Base-by-base conservation (phyloP, 2,113 vertebrate genomes). In the Chauna torquata region DNA sequence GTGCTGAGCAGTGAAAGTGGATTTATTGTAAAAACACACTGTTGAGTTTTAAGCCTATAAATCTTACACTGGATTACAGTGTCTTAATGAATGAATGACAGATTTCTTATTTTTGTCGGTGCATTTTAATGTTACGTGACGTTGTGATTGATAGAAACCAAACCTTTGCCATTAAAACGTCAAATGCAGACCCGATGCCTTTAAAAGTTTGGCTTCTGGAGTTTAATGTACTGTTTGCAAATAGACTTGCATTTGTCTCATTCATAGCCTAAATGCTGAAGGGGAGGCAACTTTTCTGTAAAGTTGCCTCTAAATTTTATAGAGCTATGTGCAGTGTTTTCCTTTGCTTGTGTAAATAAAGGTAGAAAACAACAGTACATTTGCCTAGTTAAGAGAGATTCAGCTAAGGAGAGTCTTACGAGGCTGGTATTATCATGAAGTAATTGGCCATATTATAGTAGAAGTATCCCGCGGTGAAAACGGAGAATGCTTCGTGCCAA, bases 201-300 rank as follows among this genome's bases (percentile, higher is more conserved):
- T 97, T 98, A 96, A 98, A 97, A 98, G 95, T 95, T 97, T 96
- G 97, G 97, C 97, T 98, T 98, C 98, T 98, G 98, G 97, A 98
- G 98, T 97, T 98, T 98, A 98, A 98, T 98, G 98, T 96, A 98
- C 98, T 98, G 96, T 97, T 98, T 98, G 97, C 97, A 98, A 98
- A 98, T 97, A 98, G 97, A 97, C 96, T 97, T 95, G 82, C n/a
- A 11, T 98, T 98, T 98, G 96, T 98, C 94, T 98, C 32, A 3
- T 95, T 97, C 91, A 80, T 50, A 96, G 94, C 90, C 96, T 85
- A 94, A 86, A 97, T 76, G 92, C 47, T 94, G 94, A 86, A 96
- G 95, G 94, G 92, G 91, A 93, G 92, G 92, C 93, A 96, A 91
- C 42, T 91, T 90, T 96, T 89, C 96, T 95, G 94, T 98, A 92